Evolutionary conservation across 2,888 invertebrate species (phyloP), one percentile per base, ranked within the genome.

Genomic region (Aleiodes leptofemur): DNA sequence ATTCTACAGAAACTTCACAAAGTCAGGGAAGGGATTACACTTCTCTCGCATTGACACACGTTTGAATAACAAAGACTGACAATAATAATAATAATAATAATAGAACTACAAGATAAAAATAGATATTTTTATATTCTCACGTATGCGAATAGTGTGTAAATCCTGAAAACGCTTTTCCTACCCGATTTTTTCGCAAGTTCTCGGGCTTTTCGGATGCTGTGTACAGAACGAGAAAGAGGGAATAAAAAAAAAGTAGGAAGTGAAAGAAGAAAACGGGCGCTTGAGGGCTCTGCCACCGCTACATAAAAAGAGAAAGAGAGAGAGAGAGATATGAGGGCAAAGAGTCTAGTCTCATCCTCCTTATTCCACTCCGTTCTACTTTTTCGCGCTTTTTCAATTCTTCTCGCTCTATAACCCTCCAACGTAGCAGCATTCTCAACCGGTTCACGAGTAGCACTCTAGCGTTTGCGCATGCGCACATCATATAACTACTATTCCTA

Each of bases 321-420:
- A n/a, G n/a, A n/a, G n/a, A n/a, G n/a, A n/a, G n/a, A n/a, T n/a
- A n/a, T 8, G 38, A 38, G 38, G 38, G 38, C 38, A 38, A 3
- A 5, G 34, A 43, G 43, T 43, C 43, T 43, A 9, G 50, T 56
- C 31, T 59, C 38, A 68, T 69, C 61, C 43, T 56, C 51, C 34
- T 51, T 66, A 61, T 61, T 38, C 61, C 61, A 43, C 59, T 61
- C 14, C 34, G 72, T 69, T 43, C 55, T 71, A 34, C 57, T 76
- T 74, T 56, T 38, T 64, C 43, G n/a, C 43, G 51, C 56, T 69
- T 69, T 66, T 74, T 71, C 70, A 74, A 73, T 76, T 57, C 38
- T 71, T 69, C 69, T 77, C 68, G 73, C 61, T 72, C 70, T 73
- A 61, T 69, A 73, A 75, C 77, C 53, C 50, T 70, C 14, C 64